A percentile compares a stretch with the other conserved stretches of the same genome.
These are phyloP conservation scores for Catalaphyllia jardinei DNA, from an alignment of 64 coral and sea anemone genomes.

Conservation along the genomic window DNA sequence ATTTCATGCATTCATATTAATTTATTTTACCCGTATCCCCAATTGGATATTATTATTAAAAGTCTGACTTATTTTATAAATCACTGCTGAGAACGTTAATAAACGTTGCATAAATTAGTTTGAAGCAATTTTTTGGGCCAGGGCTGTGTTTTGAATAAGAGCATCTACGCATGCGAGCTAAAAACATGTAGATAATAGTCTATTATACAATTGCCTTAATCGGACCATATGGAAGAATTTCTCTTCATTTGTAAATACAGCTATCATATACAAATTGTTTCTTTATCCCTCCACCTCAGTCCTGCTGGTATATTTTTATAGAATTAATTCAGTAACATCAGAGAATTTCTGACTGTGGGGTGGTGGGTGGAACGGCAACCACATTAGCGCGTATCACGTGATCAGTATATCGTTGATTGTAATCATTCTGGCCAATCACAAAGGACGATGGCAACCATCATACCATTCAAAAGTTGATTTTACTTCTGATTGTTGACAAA, in stretches of 20 bases:
- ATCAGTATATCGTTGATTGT: background rate
- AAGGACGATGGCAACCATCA: too few species aligned
- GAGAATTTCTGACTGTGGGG: background rate
- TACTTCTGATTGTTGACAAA: too few species aligned
- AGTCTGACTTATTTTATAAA: background rate
- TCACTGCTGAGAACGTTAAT: background rate
- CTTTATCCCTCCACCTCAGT: background rate
- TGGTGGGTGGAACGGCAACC: background rate
- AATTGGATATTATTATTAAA: too few species aligned
- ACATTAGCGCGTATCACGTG: background rate
- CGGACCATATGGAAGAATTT: background rate
- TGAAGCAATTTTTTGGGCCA: background rate
- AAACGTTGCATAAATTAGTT: background rate
- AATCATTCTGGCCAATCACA: too few species aligned
- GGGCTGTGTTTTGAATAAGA: background rate
- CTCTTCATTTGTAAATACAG: background rate
- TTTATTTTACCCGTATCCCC: too few species aligned
- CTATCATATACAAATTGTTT: background rate
- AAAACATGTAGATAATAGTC: slow-evolving; percentile 8
- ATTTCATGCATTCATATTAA: too few species aligned
- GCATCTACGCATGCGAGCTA: background rate
- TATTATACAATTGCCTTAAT: background rate
- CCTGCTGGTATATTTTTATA: slow-evolving; percentile 11
- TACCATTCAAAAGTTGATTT: too few species aligned
- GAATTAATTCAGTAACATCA: slow-evolving; percentile 10